phyloP scores from a whole-genome alignment of 2,113 vertebrate species.

The Oreotrochilus melanogaster region DNA sequence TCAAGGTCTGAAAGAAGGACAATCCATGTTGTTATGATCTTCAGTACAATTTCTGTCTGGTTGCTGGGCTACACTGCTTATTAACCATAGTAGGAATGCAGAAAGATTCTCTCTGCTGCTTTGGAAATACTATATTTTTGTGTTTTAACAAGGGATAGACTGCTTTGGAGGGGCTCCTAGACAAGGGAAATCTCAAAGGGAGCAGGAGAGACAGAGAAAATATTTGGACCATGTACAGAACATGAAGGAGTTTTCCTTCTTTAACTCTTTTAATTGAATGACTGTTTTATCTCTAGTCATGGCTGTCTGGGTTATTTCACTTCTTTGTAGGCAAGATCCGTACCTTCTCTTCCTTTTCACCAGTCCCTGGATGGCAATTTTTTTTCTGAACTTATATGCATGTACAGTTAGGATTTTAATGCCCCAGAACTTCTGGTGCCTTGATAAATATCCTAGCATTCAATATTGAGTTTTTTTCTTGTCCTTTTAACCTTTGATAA shows the following conservation, averaged over 20 bases:
- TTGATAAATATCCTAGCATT: background rate
- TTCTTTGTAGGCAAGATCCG: background rate
- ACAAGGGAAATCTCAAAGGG: constrained; percentile 37
- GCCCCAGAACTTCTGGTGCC: background rate
- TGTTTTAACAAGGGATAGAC: constrained; percentile 12
- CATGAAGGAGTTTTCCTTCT: constrained; percentile 42
- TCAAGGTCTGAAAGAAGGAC: background rate
- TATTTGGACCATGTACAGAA: constrained; percentile 11
- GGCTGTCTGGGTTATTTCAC: constrained; percentile 17
- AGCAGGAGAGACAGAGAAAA: constrained; percentile 18
- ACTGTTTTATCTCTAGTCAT: constrained; percentile 50
- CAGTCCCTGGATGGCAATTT: constrained; percentile 31
- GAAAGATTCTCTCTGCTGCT: constrained; percentile 3
- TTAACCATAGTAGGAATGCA: constrained; percentile 2
- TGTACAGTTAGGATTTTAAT: constrained; percentile 7
- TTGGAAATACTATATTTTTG: constrained; percentile 4
- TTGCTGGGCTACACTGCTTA: constrained; percentile 4
- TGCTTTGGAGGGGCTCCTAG: constrained; percentile 1
- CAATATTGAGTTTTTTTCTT: background rate
- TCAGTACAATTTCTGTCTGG: background rate
- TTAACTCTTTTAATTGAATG: constrained; percentile 51
- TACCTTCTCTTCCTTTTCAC: constrained; percentile 13
- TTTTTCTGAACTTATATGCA: constrained; percentile 7
- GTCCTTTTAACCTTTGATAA: background rate
- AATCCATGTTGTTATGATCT: background rate